Evolutionary conservation across 2,888 invertebrate genomes (phyloP).

Genomic region (Gisinianus flammeolus): DNA sequence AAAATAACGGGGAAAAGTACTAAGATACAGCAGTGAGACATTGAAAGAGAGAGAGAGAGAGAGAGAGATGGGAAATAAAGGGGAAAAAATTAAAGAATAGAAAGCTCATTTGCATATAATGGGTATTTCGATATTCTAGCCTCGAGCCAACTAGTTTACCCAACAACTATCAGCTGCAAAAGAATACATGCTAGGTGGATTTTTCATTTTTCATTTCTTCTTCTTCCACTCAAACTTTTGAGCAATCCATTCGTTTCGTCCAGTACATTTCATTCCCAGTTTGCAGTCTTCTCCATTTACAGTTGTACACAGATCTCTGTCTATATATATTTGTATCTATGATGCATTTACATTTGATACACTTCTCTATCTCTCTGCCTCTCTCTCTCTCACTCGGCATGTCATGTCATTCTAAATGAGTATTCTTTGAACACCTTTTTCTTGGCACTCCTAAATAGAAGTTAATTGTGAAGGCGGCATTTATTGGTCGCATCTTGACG

Average conservation of each 20-base stretch:
- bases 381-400: slow-evolving; percentile 24
- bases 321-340: slow-evolving; percentile 13
- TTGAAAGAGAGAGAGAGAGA: slow-evolving; percentile 17
- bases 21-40: not conserved
- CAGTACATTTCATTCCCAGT: slow-evolving; percentile 23
- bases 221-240: not conserved
- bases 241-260: slow-evolving; percentile 35
- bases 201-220: slow-evolving; percentile 34
- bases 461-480: slow-evolving; percentile 39
- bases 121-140: slow-evolving; percentile 42
- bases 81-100: slow-evolving; percentile 46
- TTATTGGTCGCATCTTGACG: slow-evolving; percentile 35
- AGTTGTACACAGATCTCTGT: slow-evolving; percentile 9
- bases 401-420: slow-evolving; percentile 36
- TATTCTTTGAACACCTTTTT: slow-evolving; percentile 37
- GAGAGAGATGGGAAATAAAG: slow-evolving; percentile 5
- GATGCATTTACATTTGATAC: slow-evolving; percentile 29
- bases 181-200: slow-evolving; percentile 21
- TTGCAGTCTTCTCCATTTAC: slow-evolving; percentile 36
- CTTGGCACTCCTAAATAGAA: slow-evolving; percentile 38
- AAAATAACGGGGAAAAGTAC: slow-evolving; percentile 25
- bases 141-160: slow-evolving; percentile 29
- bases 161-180: slow-evolving; percentile 28
- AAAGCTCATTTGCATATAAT: slow-evolving; percentile 56
- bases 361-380: slow-evolving; percentile 9